Evolutionary conservation across 2,797 vertebrate genomes (phyloP).

Genomic region (Australoheros facetus): DNA sequence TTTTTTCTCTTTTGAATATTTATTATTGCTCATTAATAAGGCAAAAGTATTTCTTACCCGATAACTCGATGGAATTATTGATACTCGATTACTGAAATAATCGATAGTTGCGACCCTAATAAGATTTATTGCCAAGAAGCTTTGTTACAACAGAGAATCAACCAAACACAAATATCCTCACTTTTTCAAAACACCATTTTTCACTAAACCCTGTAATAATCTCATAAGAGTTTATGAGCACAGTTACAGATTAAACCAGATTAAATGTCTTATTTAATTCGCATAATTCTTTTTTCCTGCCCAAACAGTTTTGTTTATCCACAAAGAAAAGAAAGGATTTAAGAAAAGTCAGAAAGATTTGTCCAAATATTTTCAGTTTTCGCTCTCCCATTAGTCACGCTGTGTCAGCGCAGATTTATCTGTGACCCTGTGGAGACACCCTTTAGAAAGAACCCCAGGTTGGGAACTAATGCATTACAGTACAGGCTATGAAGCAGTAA

Average conservation of each 20-base stretch:
- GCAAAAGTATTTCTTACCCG: no score
- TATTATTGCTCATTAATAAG: no score
- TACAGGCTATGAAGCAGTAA: fast-evolving
- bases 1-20: no score
- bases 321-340: background rate
- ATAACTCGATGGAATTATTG: no score
- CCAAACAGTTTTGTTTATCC: background rate
- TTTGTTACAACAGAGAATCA: no score
- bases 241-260: no score
- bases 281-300: fast-evolving
- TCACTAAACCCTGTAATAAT: background rate
- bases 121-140: no score
- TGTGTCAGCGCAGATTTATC: background rate
- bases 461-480: background rate
- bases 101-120: no score
- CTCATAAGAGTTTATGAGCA: background rate
- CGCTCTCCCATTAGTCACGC: fast-evolving
- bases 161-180: no score
- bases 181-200: background rate
- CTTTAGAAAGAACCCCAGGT: fast-evolving
- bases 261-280: background rate
- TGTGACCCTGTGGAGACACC: background rate
- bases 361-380: background rate
- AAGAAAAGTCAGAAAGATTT: background rate
- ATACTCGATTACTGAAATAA: no score